phyloP scores from a whole-genome alignment of 2,797 vertebrate species.

The Pseudochaenichthys georgianus region DNA sequence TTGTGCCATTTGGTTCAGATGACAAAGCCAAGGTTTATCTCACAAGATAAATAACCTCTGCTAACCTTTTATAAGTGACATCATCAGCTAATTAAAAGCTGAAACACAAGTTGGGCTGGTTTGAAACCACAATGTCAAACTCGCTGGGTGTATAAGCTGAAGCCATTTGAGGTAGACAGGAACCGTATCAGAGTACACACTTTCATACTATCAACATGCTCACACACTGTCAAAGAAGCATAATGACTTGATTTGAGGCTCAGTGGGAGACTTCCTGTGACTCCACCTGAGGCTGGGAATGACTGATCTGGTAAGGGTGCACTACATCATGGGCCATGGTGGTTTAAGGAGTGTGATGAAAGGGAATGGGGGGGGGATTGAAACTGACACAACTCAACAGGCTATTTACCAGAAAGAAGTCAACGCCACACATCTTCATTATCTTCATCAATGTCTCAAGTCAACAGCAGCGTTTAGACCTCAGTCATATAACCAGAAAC shows the following conservation, averaged over 20 bases:
- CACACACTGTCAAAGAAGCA: slow-evolving; percentile 32
- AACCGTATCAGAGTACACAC: slow-evolving; percentile 64
- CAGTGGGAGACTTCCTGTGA: slow-evolving; percentile 51
- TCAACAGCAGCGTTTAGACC: slow-evolving; percentile 78
- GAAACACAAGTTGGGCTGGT: slow-evolving; percentile 45
- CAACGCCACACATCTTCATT: slow-evolving; percentile 56
- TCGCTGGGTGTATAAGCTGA: slow-evolving; percentile 50
- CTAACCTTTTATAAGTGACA: slow-evolving; percentile 29
- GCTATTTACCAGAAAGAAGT: slow-evolving; percentile 63
- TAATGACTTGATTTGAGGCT: slow-evolving; percentile 40
- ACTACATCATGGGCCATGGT: slow-evolving; percentile 49
- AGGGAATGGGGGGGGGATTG: slow-evolving; percentile 26
- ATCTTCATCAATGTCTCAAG: slow-evolving; percentile 64
- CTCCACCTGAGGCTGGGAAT: slow-evolving; percentile 62
- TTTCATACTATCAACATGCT: slow-evolving; percentile 49
- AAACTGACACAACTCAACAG: slow-evolving; percentile 58
- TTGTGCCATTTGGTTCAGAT: not conserved
- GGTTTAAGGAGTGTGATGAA: slow-evolving; percentile 56
- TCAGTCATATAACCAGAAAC: slow-evolving; percentile 66
- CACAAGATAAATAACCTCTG: slow-evolving; percentile 32
- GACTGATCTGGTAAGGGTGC: slow-evolving; percentile 46
- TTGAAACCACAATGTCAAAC: slow-evolving; percentile 62
- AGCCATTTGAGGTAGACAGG: slow-evolving; percentile 82
- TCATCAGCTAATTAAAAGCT: slow-evolving; percentile 9
- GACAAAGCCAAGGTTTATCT: not conserved